Conservation (phyloP, 2,888 invertebrate species). For the Halictus ligatus region DNA sequence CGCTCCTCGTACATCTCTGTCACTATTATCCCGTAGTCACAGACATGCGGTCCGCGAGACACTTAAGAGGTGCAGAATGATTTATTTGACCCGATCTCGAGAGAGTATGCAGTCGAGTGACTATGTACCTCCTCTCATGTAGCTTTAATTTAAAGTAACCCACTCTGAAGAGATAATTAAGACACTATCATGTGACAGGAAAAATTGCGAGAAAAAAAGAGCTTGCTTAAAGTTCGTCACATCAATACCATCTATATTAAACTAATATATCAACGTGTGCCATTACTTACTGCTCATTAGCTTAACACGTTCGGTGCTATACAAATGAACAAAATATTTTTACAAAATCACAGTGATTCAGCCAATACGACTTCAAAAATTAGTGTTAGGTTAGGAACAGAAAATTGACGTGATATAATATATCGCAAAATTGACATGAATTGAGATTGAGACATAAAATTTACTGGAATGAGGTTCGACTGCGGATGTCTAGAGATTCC, state of each 20-base stretch:
- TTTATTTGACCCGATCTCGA: background rate
- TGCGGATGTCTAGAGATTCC: background rate
- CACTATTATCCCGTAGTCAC: background rate
- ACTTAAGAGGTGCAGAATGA: constrained; percentile 1
- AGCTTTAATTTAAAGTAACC: background rate
- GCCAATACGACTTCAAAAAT: background rate
- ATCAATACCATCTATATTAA: background rate
- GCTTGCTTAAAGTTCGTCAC: too few relatives aligned
- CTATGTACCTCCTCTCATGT: background rate
- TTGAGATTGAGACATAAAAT: background rate
- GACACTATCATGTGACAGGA: background rate
- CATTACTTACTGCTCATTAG: background rate
- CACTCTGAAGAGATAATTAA: background rate
- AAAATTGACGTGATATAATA: background rate
- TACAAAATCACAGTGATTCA: background rate
- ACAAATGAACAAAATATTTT: too few relatives aligned
- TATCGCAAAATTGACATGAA: too few relatives aligned
- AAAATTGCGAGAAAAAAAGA: background rate
- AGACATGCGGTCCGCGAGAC: background rate
- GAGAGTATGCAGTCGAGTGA: background rate
- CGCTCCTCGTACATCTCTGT: background rate
- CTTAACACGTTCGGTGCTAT: background rate
- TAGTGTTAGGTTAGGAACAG: background rate
- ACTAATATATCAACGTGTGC: background rate
- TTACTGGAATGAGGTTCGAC: background rate